These are phyloP conservation scores for Labrus mixtus DNA, from an alignment of 2,113 vertebrate genomes.

Conservation along the genomic window DNA sequence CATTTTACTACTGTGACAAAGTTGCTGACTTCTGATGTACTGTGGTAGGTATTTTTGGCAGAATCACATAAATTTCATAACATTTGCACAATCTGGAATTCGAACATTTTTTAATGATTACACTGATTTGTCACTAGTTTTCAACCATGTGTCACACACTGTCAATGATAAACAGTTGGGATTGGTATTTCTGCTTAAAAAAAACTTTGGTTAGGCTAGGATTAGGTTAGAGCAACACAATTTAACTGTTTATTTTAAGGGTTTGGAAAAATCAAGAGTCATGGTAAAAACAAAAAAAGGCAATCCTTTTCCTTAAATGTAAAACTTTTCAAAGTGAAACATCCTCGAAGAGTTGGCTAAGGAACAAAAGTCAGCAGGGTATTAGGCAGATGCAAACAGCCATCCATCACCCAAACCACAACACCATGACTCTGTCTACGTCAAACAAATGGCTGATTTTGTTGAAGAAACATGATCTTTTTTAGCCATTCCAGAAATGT, in stretches of 20 bases:
- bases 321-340: constrained; percentile 42
- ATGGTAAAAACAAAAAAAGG: constrained; percentile 18
- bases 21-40: too few species aligned
- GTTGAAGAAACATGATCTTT: constrained; percentile 33
- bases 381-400: constrained; percentile 66
- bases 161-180: constrained; percentile 1
- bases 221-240: constrained; percentile 33
- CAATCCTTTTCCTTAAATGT: constrained; percentile 45
- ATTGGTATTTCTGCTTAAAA: not conserved
- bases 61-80: not conserved
- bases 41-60: too few species aligned
- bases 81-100: not conserved
- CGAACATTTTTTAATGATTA: not conserved
- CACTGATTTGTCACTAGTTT: constrained; percentile 11
- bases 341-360: constrained; percentile 59
- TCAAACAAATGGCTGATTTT: constrained; percentile 54
- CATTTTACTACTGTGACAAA: too few species aligned
- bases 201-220: constrained; percentile 20
- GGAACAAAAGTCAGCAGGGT: constrained; percentile 59
- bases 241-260: constrained; percentile 34
- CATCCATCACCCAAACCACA: constrained; percentile 70
- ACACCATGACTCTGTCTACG: constrained; percentile 52
- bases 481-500: not conserved
- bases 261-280: constrained; percentile 30
- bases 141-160: not conserved